These are phyloP conservation scores for Etheostoma spectabile DNA, from an alignment of 2,113 vertebrate genomes.

Conservation along the genomic window DNA sequence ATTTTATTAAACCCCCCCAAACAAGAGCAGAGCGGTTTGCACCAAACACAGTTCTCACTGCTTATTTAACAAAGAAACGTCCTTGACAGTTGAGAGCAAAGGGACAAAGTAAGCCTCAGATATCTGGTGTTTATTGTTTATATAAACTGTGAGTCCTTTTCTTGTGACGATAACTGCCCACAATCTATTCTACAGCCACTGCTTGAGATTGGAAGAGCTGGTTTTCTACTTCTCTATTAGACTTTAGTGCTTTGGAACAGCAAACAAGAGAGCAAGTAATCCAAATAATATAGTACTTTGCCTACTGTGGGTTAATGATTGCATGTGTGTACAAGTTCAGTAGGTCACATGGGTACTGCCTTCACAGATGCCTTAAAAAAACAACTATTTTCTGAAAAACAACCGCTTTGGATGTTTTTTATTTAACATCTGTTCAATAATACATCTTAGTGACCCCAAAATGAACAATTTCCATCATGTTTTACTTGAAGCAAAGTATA, in stretches of 20 bases:
- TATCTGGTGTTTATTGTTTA: not conserved
- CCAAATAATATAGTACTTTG: not conserved
- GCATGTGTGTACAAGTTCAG: not conserved
- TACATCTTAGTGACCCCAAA: not conserved
- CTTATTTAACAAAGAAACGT: not conserved
- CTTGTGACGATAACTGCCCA: not conserved
- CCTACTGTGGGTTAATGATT: slow-evolving; percentile 30
- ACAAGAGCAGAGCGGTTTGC: not conserved
- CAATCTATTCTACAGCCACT: not conserved
- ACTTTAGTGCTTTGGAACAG: not conserved
- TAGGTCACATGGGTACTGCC: not conserved
- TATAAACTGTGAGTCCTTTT: not conserved
- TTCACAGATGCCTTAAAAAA: not conserved
- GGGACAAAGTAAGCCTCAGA: not conserved
- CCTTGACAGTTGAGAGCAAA: not conserved
- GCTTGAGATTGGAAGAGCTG: not conserved
- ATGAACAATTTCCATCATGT: not conserved
- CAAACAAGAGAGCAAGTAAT: slow-evolving; percentile 9
- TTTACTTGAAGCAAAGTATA: not conserved
- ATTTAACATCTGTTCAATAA: not conserved
- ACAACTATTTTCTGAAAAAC: not conserved
- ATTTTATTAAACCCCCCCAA: not conserved
- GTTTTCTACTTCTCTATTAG: not conserved
- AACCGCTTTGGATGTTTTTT: not conserved
- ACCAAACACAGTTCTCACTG: not conserved